A percentile compares a stretch with the other conserved stretches of the same genome.
These are phyloP conservation scores for Apamea monoglypha DNA, from an alignment of 2,888 invertebrate genomes.

Conservation along the genomic window DNA sequence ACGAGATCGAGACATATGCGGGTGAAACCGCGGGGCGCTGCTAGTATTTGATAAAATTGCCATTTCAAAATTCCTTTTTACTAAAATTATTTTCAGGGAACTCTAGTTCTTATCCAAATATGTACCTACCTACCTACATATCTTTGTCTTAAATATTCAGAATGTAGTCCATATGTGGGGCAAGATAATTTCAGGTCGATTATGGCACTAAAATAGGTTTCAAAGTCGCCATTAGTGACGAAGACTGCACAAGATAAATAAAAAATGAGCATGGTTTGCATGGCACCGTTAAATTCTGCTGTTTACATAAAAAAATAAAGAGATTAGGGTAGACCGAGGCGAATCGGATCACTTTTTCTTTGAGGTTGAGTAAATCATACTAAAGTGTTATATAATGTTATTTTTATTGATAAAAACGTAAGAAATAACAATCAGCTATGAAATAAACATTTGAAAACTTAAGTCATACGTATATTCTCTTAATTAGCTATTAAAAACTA, in stretches of 20 bases:
- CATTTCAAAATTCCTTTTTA: not conserved
- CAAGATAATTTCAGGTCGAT: constrained; percentile 26
- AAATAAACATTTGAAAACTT: too few relatives aligned
- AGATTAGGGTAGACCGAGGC: too few relatives aligned
- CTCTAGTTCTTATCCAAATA: not conserved
- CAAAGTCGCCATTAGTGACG: constrained; percentile 59
- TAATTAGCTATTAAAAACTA: too few relatives aligned
- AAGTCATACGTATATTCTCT: too few relatives aligned
- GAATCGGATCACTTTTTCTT: too few relatives aligned
- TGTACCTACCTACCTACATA: not conserved
- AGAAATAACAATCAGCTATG: too few relatives aligned
- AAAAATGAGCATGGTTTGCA: constrained; percentile 44
- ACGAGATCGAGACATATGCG: too few relatives aligned
- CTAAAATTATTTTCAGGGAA: not conserved
- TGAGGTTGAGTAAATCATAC: too few relatives aligned
- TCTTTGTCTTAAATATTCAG: not conserved
- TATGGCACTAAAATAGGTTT: constrained; percentile 35
- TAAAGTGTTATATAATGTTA: too few relatives aligned
- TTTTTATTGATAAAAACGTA: too few relatives aligned
- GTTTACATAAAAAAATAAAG: constrained; percentile 31
- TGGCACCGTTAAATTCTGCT: constrained; percentile 45
- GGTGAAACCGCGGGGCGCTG: too few relatives aligned
- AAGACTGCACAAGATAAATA: constrained; percentile 60
- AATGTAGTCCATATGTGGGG: constrained; percentile 1
- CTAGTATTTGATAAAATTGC: not conserved